Evolutionary conservation across 2,113 vertebrate genomes (phyloP), one percentile per base, ranked within the genome.

Genomic region (Leptocoma aspasia): DNA sequence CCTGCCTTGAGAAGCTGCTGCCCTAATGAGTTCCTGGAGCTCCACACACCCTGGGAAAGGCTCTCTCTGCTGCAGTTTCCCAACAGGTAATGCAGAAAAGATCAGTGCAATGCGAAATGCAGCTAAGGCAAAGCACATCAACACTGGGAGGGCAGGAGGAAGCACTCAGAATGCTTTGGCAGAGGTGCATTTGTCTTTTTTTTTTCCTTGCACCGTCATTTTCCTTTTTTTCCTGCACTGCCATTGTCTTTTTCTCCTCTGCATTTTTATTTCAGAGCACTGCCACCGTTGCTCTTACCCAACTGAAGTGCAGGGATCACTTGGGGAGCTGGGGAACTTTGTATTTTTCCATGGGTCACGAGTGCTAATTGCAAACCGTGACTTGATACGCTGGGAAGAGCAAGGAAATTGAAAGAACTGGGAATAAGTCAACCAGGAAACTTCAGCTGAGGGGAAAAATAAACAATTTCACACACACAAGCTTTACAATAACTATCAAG

Each of bases 11-110:
- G 45, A 96, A 73, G 50, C 75, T 96, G 82, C 94, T 95, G 35
- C 95, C 4, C 14, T 97, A 85, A 96, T 97, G 97, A 96, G 93
- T 92, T 98, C 88, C 93, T 93, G 91, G 82, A 91, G 95, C 90
- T 69, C 77, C 89, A 86, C 73, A 81, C 53, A 50, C 70, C 64
- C n/a, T 19, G 47, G 78, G 88, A 96, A 90, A 94, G 57, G 70
- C 72, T 86, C 73, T 78, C 59, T 44, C 52, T 44, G 53, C 75
- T 59, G n/a, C 44, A 42, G 15, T 30, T 96, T 92, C 92, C 92
- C 91, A 94, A 24, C 6, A 81, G 90, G 71, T 56, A 89, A 89
- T 10, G 44, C 50, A 86, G 76, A 61, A 95, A 97, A 96, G 65
- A 79, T 41, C 28, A 33, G 24, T 20, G 7, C 63, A 92, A 93